Evolutionary conservation across 2,113 vertebrate genomes (phyloP), one percentile per base, ranked within the genome.

Genomic region (Nibea albiflora): DNA sequence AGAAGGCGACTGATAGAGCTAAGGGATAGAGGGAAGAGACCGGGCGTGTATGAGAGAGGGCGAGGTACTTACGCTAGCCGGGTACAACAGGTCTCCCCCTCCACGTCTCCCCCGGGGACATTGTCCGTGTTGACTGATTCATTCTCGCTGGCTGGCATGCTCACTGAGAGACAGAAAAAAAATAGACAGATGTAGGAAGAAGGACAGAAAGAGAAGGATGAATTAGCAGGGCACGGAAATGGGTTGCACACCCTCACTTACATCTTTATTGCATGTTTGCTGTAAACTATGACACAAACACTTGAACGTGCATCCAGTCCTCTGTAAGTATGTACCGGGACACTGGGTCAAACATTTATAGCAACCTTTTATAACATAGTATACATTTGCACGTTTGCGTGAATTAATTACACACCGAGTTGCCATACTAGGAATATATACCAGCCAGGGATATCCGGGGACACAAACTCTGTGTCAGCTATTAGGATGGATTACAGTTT

Each of bases 111-210:
- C 68, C 97, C 96, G 3, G 97, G 96, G 69, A 95, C 97, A n/a
- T 98, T 98, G 90, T 99, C 98, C 3, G 97, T 98, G 95, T 99
- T 99, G 88, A 99, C 98, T 10, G 98, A 99, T 92, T 99, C 98
- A 0, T 97, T 99, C 93, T 99, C 98, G 11, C 98, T 99, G 76
- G 98, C 97, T 68, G 98, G 98, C 97, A 99, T 98, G 92, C 97
- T 99, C 96, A 99, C 98, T 99, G 95, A 81, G 94, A 46, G 62
- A 69, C 46, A 73, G 22, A 67, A 62, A 74, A 22, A 26, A 76
- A 31, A 57, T 16, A 62, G 69, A 46, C 54, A 84, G 58, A 62
- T 28, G 67, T 4, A 26, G 75, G 74, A 42, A 50, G 50, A 54
- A 16, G 31, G 31, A 49, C 15, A 73, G 3, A 57, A 46, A 72